phyloP scores from a whole-genome alignment of 2,888 invertebrate species.

The Aquatica leii region DNA sequence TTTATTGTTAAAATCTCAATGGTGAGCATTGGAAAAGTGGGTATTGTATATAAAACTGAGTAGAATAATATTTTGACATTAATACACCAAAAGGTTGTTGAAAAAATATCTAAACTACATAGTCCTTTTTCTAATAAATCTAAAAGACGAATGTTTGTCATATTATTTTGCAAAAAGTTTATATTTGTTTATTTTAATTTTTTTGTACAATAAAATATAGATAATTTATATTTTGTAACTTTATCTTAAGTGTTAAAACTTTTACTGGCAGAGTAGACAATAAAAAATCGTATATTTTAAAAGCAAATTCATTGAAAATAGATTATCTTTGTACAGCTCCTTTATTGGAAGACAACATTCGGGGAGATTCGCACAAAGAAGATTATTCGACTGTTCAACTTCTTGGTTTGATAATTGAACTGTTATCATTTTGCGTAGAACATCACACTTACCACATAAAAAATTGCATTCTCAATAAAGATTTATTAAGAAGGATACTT shows the following conservation, averaged over 20 bases:
- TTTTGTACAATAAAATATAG: not conserved
- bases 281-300: too few relatives aligned
- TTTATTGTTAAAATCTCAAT: too few relatives aligned
- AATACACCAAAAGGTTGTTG: too few relatives aligned
- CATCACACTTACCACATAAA: slow-evolving; percentile 99
- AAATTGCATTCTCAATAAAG: slow-evolving; percentile 96
- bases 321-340: slow-evolving; percentile 71
- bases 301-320: slow-evolving; percentile 41
- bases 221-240: not conserved
- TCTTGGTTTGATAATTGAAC: slow-evolving; percentile 91
- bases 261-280: too few relatives aligned
- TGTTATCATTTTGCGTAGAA: slow-evolving; percentile 98
- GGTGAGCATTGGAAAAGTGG: too few relatives aligned
- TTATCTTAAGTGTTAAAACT: slow-evolving; percentile 2
- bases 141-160: too few relatives aligned
- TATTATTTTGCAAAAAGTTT: too few relatives aligned
- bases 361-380: slow-evolving; percentile 89
- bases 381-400: slow-evolving; percentile 97
- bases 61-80: too few relatives aligned
- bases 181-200: not conserved
- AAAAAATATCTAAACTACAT: too few relatives aligned
- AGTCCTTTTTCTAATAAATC: too few relatives aligned
- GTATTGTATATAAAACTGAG: too few relatives aligned
- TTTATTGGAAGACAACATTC: slow-evolving; percentile 90
- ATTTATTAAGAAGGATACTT: slow-evolving; percentile 92